Conservation (phyloP, 2,888 invertebrate genomes). For the Lepidochrysops patricia region DNA sequence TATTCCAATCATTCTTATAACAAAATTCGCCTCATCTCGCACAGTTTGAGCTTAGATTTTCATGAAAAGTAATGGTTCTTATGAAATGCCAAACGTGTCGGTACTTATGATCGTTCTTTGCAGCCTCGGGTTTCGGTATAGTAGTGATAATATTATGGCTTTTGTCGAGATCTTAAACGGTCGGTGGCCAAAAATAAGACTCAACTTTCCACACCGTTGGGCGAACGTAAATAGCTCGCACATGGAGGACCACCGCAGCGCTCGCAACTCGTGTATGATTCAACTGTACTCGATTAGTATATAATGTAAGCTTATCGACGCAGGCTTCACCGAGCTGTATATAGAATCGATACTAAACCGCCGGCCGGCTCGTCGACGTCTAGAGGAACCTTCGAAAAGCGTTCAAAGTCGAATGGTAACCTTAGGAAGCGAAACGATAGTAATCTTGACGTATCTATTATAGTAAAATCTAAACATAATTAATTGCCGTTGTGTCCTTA, state of each 20-base stretch:
- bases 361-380: background rate
- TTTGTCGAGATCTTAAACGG: background rate
- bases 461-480: slow-evolving; percentile 13
- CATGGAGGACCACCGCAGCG: no score
- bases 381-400: slow-evolving; percentile 7
- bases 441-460: slow-evolving; percentile 5
- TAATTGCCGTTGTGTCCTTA: slow-evolving; percentile 12
- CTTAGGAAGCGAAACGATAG: slow-evolving; percentile 7
- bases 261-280: background rate
- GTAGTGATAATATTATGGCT: background rate
- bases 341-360: slow-evolving; percentile 1
- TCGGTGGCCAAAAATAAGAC: background rate
- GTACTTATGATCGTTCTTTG: background rate
- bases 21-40: no score
- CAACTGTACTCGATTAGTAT: background rate
- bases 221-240: no score
- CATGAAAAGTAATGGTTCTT: background rate
- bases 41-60: background rate
- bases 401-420: slow-evolving; percentile 6
- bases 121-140: background rate
- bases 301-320: background rate
- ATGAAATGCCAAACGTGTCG: background rate
- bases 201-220: background rate
- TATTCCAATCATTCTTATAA: background rate
- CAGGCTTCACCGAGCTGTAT: slow-evolving; percentile 1